Conservation (phyloP, 2,888 invertebrate genomes). For the Rhaphigaster nebulosa region DNA sequence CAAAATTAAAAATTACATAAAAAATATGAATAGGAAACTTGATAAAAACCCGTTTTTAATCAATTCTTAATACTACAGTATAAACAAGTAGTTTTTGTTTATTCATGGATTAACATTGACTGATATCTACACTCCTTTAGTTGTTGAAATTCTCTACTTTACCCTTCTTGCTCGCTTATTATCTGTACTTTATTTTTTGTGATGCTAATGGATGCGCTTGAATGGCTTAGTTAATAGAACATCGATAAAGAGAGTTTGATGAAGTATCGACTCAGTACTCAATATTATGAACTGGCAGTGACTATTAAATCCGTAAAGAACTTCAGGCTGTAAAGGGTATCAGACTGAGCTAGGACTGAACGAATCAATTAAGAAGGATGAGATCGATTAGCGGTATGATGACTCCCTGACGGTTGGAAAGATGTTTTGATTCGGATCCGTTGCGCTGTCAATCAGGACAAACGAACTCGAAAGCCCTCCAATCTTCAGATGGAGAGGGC, state of each 20-base stretch:
- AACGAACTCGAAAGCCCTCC: constrained; percentile 22
- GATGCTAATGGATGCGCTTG: too few relatives aligned
- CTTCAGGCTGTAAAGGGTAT: background rate
- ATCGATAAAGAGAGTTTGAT: background rate
- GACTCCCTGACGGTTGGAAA: background rate
- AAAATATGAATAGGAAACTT: too few relatives aligned
- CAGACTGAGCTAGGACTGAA: background rate
- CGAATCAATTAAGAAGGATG: background rate
- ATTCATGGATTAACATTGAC: too few relatives aligned
- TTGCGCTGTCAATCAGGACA: constrained; percentile 37
- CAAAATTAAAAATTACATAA: too few relatives aligned
- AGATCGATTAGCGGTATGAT: constrained; percentile 31
- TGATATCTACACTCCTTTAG: too few relatives aligned
- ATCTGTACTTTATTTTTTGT: too few relatives aligned
- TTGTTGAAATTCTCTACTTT: too few relatives aligned
- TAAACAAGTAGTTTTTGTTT: too few relatives aligned
- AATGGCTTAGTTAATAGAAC: background rate
- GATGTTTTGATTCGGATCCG: constrained; percentile 43
- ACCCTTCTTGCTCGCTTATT: too few relatives aligned
- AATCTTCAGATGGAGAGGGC: constrained; percentile 11
- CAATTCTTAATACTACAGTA: too few relatives aligned
- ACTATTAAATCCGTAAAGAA: background rate
- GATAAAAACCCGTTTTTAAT: too few relatives aligned
- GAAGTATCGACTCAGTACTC: background rate
- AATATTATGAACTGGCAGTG: background rate